Evolutionary conservation across 2,888 invertebrate species (phyloP), one percentile per base, ranked within the genome.

Genomic region (Carabus problematicus): DNA sequence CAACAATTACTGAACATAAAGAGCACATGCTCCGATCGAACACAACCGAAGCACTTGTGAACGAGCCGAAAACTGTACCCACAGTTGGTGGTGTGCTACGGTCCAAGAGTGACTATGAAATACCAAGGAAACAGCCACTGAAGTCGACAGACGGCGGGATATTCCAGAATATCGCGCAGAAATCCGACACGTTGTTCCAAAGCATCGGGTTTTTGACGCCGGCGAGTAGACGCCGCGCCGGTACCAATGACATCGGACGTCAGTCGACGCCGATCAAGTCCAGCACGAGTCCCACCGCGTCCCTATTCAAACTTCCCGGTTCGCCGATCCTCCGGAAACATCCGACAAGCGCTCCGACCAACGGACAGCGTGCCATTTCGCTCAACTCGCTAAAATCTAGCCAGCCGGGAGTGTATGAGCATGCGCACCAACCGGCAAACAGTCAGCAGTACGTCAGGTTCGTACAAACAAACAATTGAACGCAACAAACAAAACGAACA

Each of bases 131-230:
- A 71, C 45, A 69, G 64, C 58, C 3, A 39, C 59, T 58, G 16
- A 71, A 71, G 62, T 42, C 60, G 3, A n/a, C n/a, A n/a, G n/a
- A n/a, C n/a, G 74, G 72, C 14, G 66, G 71, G 45, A 69, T 75
- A 19, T 76, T 78, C 58, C 74, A 76, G 42, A 75, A 75, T 71
- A 75, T 75, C 70, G 75, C 76, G 49, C 78, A 79, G 64, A 76
- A 77, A 70, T 77, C 79, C 1, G 79, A 80, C 64, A 77, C 84
- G 75, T 76, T 87, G 71, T 85, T 87, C 78, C 84, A 84, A 71
- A 84, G 85, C 77, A 85, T 85, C 70, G 85, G 84, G 63, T 87
- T 87, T 75, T 79, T 87, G 72, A 88, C 88, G 70, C 88, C 88
- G 60, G 82, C 86, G 52, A 85, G 86, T 67, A 84, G 85, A 76